These are phyloP conservation scores for Eulemur rubriventer DNA, from an alignment of 2,797 vertebrate genomes.

Conservation along the genomic window DNA sequence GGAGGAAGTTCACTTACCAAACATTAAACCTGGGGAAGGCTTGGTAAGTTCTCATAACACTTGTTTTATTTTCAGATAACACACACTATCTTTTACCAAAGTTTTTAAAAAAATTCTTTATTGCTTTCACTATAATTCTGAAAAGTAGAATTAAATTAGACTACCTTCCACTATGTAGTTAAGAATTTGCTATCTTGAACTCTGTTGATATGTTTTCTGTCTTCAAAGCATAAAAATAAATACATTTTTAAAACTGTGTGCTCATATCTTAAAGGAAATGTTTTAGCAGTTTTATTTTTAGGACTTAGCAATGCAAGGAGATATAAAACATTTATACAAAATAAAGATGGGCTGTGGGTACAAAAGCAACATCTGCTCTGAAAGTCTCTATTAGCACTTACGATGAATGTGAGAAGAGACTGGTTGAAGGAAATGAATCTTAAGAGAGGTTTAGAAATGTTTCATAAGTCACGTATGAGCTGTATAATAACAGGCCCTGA, in stretches of 20 bases:
- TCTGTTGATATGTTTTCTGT: not conserved
- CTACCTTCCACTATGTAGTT: not conserved
- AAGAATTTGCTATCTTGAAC: constrained; percentile 16
- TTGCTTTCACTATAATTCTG: not conserved
- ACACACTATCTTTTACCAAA: not conserved
- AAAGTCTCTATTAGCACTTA: not conserved
- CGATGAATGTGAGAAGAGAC: not conserved
- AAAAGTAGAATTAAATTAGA: not conserved
- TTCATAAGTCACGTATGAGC: not conserved
- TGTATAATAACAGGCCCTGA: not conserved
- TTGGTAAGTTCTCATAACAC: constrained; percentile 88
- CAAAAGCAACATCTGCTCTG: not conserved
- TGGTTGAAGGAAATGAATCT: not conserved
- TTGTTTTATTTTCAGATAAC: not conserved
- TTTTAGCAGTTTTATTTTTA: constrained; percentile 32
- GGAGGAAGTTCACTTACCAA: constrained; percentile 92
- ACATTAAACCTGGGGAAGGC: constrained; percentile 93
- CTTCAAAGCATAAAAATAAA: constrained; percentile 53
- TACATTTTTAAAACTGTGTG: not conserved
- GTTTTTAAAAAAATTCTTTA: not conserved
- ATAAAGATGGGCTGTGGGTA: not conserved
- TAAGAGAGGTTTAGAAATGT: not conserved
- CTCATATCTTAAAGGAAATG: not conserved
- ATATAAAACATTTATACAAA: not conserved
- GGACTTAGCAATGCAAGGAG: constrained; percentile 4